phyloP scores from a whole-genome alignment of 2,888 invertebrate species.

The Drosophila eohydei region DNA sequence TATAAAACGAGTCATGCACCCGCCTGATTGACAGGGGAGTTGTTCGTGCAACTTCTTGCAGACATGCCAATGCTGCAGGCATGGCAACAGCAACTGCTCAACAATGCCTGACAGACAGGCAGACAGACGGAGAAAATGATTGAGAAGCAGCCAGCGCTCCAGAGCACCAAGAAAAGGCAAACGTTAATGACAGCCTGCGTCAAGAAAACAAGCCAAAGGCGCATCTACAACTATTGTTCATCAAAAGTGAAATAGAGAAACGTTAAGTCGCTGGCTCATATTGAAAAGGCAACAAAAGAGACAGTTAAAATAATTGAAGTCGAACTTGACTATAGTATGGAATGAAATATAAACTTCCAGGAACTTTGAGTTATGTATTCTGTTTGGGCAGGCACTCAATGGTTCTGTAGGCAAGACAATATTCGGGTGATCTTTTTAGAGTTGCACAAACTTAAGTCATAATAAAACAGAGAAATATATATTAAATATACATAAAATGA shows the following conservation, averaged over 20 bases:
- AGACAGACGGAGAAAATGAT: constrained; percentile 20
- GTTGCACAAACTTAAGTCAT: no score
- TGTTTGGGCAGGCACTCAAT: no score
- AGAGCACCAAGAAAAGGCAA: constrained; percentile 12
- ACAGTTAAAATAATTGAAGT: neutral
- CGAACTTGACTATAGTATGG: neutral
- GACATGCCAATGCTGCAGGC: constrained; percentile 22
- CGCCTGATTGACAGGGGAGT: constrained; percentile 65
- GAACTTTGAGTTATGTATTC: no score
- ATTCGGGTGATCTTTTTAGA: no score
- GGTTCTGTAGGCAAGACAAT: no score
- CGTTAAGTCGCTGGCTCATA: neutral
- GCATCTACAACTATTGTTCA: neutral
- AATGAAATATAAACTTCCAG: neutral
- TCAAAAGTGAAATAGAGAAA: neutral
- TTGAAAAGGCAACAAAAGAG: neutral
- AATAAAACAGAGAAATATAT: no score
- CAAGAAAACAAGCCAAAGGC: constrained; percentile 28
- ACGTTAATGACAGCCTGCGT: constrained; percentile 31
- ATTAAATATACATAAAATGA: no score
- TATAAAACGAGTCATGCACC: constrained; percentile 39
- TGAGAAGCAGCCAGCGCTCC: constrained; percentile 7
- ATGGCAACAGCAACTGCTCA: constrained; percentile 29
- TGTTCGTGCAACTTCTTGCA: constrained; percentile 24
- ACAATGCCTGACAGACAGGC: constrained; percentile 18